These are phyloP conservation scores for Ephestia elutella DNA, from an alignment of 1,140 invertebrate species.

Conservation along the genomic window DNA sequence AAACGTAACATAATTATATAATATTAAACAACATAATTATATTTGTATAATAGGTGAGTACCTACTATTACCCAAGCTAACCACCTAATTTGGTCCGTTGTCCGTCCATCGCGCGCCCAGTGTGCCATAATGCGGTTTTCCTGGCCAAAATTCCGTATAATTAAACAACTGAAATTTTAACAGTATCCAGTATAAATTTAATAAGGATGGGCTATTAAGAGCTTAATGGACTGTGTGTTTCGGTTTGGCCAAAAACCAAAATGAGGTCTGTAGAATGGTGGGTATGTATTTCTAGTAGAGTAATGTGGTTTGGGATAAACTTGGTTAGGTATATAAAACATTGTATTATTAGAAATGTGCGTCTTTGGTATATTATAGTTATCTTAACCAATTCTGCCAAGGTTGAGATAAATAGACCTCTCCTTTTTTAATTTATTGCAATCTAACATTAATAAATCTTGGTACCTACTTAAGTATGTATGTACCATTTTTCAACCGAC, in stretches of 20 bases:
- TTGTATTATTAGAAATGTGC: too few species aligned
- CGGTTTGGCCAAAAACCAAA: slow-evolving; percentile 64
- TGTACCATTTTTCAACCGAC: too few species aligned
- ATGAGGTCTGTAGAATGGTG: slow-evolving; percentile 36
- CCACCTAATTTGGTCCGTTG: slow-evolving; percentile 32
- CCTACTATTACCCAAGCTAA: slow-evolving; percentile 14
- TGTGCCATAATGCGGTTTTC: slow-evolving; percentile 37
- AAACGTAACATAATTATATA: too few species aligned
- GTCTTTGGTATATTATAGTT: too few species aligned
- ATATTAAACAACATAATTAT: background rate
- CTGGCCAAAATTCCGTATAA: slow-evolving; percentile 55
- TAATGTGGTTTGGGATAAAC: slow-evolving; percentile 14
- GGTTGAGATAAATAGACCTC: too few species aligned
- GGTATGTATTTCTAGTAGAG: background rate
- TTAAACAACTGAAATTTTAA: slow-evolving; percentile 71
- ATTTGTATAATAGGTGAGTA: background rate
- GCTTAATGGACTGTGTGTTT: slow-evolving; percentile 50
- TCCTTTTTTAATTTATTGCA: too few species aligned
- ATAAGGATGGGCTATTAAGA: slow-evolving; percentile 64
- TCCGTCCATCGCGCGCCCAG: slow-evolving; percentile 20
- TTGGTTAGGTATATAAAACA: background rate
- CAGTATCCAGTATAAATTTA: slow-evolving; percentile 67
- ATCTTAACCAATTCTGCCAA: too few species aligned
- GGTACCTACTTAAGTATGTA: too few species aligned
- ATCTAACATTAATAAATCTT: too few species aligned